Evolutionary conservation across 2,113 vertebrate species (phyloP).

Genomic region (Eclectus roratus): DNA sequence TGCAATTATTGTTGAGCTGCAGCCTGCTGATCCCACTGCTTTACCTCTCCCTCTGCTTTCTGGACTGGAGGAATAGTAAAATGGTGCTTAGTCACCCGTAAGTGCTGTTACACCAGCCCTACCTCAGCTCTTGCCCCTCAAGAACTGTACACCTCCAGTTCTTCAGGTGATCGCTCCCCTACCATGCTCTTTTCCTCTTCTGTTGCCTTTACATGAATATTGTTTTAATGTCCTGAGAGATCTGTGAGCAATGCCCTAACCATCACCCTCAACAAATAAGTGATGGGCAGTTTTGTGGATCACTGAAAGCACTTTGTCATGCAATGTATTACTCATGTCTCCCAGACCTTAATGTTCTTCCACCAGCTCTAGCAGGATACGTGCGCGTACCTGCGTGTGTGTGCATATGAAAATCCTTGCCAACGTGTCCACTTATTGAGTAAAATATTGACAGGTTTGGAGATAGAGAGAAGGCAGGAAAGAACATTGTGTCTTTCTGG

Average conservation of each 20-base stretch:
- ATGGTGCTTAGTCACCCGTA: neutral
- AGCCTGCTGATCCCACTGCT: neutral
- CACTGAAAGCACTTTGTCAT: neutral
- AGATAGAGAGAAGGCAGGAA: neutral
- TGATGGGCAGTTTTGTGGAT: neutral
- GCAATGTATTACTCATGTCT: neutral
- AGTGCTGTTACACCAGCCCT: neutral
- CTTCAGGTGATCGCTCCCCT: neutral
- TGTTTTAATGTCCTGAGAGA: neutral
- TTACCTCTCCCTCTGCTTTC: neutral
- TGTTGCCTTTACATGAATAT: neutral
- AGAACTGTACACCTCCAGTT: neutral
- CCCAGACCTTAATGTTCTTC: neutral
- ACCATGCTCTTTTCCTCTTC: neutral
- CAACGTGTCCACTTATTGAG: neutral
- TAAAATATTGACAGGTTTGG: constrained; percentile 44
- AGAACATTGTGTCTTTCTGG: constrained; percentile 15
- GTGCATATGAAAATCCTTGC: neutral
- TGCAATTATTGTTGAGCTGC: neutral
- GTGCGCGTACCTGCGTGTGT: neutral
- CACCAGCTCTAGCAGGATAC: neutral
- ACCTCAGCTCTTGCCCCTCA: neutral
- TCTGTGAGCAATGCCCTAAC: neutral
- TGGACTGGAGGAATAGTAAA: neutral
- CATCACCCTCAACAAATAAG: neutral